Evolutionary conservation across 2,888 invertebrate genomes (phyloP).

Genomic region (Stratiomys singularior): DNA sequence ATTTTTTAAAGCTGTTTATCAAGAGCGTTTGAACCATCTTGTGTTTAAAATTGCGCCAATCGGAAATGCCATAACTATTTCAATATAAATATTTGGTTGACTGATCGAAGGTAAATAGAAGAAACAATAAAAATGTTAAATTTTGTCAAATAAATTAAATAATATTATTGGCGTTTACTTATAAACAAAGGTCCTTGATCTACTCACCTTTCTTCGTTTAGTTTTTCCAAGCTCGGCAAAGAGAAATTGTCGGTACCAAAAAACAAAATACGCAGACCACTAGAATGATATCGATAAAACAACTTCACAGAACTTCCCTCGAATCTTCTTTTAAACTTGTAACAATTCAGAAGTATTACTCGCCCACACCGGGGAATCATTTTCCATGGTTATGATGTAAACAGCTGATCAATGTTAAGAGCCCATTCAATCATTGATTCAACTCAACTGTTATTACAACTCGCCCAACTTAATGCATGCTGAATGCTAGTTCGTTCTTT

Average conservation of each 20-base stretch:
- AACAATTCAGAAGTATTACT: slow-evolving; percentile 51
- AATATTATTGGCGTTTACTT: no score
- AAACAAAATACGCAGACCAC: slow-evolving; percentile 72
- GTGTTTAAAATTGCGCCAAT: no score
- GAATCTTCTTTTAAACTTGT: slow-evolving; percentile 61
- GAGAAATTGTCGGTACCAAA: slow-evolving; percentile 90
- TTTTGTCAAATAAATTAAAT: no score
- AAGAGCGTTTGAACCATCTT: no score
- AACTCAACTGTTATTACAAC: neutral
- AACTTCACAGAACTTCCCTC: neutral
- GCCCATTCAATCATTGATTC: neutral
- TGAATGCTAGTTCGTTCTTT: neutral
- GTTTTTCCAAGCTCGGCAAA: slow-evolving; percentile 75
- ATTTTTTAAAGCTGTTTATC: no score
- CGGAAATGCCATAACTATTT: no score
- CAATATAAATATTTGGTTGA: no score
- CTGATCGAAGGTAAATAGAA: no score
- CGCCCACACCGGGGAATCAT: neutral
- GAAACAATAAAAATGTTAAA: no score
- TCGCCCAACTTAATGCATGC: no score
- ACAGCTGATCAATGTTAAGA: neutral
- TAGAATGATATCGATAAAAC: slow-evolving; percentile 29
- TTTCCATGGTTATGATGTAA: slow-evolving; percentile 18
- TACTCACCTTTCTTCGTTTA: slow-evolving; percentile 72
- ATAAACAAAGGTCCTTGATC: no score